Conservation (phyloP, 2,888 invertebrate genomes). For the Cerastoderma edule region DNA sequence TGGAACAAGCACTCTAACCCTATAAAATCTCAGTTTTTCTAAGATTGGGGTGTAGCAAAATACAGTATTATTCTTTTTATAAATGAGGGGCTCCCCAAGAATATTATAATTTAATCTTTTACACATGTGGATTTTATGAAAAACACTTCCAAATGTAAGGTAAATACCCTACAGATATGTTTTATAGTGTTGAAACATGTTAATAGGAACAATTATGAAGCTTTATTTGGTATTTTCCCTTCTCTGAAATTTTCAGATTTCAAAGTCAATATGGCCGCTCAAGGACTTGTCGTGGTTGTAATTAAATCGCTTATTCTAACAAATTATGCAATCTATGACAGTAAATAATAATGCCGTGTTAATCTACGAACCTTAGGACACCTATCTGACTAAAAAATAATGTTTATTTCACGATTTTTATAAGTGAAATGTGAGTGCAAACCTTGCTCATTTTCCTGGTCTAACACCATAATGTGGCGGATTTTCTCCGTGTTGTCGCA, state of each 20-base stretch:
- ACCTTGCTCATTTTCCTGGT: conserved; percentile 74
- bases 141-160: too few species aligned
- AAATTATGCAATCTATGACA: too few species aligned
- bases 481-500: conserved; percentile 60
- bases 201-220: too few species aligned
- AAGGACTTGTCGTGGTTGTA: conserved; percentile 24
- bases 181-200: too few species aligned
- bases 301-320: background rate
- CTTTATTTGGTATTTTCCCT: too few species aligned
- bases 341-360: too few species aligned
- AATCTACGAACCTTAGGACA: too few species aligned
- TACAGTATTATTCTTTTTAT: background rate
- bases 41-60: background rate
- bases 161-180: too few species aligned
- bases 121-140: too few species aligned
- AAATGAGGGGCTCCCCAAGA: background rate
- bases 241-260: conserved; percentile 5
- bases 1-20: conserved; percentile 66
- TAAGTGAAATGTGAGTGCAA: conserved; percentile 41
- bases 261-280: conserved; percentile 58
- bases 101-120: background rate
- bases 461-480: conserved; percentile 70
- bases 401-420: too few species aligned
- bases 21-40: conserved; percentile 26
- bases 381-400: too few species aligned